These are phyloP conservation scores for Saguinus midas DNA, from an alignment of 2,113 vertebrate species.

Conservation along the genomic window DNA sequence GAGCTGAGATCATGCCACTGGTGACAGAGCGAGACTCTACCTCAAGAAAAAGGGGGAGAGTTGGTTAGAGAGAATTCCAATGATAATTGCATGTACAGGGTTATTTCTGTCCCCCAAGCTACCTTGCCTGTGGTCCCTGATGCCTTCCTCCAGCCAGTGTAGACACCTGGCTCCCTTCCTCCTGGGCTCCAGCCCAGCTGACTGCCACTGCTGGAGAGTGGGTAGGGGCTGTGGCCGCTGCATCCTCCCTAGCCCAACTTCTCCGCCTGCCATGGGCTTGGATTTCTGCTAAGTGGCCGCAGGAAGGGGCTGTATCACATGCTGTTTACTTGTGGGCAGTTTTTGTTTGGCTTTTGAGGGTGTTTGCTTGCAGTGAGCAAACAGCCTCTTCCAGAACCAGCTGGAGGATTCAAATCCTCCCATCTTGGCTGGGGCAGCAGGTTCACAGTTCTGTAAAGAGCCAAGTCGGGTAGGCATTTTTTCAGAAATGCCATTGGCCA, in stretches of 20 bases:
- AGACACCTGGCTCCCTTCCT: background rate
- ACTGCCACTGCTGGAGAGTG: background rate
- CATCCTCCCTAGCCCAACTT: background rate
- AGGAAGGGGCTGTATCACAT: background rate
- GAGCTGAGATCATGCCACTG: too few species aligned
- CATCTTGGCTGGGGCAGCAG: background rate
- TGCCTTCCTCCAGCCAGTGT: rapidly evolving
- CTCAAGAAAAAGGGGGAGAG: too few species aligned
- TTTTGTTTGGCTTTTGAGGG: constrained; percentile 59
- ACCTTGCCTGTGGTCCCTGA: background rate
- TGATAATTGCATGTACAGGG: too few species aligned
- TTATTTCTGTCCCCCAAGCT: too few species aligned
- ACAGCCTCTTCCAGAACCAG: constrained; percentile 26
- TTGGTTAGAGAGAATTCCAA: too few species aligned
- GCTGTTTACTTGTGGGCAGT: constrained; percentile 61
- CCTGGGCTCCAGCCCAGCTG: background rate
- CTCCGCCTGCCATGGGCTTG: background rate
- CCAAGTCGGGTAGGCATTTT: constrained; percentile 19
- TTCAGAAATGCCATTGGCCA: constrained; percentile 3
- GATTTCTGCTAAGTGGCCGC: constrained; percentile 44
- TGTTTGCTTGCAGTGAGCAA: constrained; percentile 45
- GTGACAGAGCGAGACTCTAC: too few species aligned
- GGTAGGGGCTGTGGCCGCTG: background rate
- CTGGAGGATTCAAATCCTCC: constrained; percentile 31
- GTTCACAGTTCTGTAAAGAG: background rate